Base-by-base conservation (phyloP, 2,113 vertebrate genomes). In the Desmodus rotundus region DNA sequence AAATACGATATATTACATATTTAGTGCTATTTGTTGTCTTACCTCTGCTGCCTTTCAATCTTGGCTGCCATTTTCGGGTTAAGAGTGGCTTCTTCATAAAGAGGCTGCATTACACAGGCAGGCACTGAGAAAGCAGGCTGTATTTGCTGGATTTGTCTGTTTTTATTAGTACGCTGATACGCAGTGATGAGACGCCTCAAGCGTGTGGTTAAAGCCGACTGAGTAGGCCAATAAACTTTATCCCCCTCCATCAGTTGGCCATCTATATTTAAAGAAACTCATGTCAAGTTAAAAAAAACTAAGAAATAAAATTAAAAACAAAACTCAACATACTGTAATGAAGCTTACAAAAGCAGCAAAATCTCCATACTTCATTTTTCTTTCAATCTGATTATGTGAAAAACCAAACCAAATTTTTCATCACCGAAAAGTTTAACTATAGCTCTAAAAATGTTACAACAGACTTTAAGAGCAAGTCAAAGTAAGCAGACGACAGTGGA, bases 21-120 rank as follows among this genome's bases (percentile, higher is more conserved):
- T 67, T n/a, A 31, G 28, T 38, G 45, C 26, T 31, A 45, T 16
- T 78, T 43, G 31, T 12, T 86, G 41, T 89, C 96, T 96, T 96
- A 99, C 99, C 99, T 99, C 98, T 99, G 99, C 65, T 99, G 99
- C 47, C 99, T 99, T 98, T 99, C 99, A 96, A 99, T 99, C 98
- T 99, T 99, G 68, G 99, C 99, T 87, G 99, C 99, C 98, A 99
- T 99, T 98, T 99, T 99, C 76, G 99, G 99, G 96, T 99, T 99
- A 82, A 99, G 97, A 56, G 98, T 98, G 56, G 98, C 98, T 97
- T 99, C 99, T 47, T 98, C 99, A 86, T 99, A 98, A 0, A 98
- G 98, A 92, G 99, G 98, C 38, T 99, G 99, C 97, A 99, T 98
- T 3, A 99, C 97, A 90, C 96, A 99, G 63, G 99, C 97, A 10